phyloP scores from a whole-genome alignment of 2,888 invertebrate genomes.

The Agriopis aurantiaria region DNA sequence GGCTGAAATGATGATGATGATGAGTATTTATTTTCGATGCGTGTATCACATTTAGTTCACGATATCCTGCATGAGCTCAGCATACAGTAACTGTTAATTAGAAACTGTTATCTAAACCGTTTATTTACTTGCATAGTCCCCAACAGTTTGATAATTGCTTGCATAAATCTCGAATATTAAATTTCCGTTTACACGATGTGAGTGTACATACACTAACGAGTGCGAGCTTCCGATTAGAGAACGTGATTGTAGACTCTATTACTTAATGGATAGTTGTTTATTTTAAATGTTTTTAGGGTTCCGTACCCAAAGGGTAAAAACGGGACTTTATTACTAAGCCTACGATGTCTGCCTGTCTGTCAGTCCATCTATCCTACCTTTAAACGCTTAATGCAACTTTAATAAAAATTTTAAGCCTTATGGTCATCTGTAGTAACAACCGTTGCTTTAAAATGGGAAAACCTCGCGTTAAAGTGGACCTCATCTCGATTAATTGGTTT shows the following conservation, averaged over 20 bases:
- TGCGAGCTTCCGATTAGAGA: not conserved
- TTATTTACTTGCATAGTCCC: slow-evolving; percentile 31
- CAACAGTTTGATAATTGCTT: slow-evolving; percentile 34
- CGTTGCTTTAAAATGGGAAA: no score
- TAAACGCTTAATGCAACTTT: no score
- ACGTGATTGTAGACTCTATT: not conserved
- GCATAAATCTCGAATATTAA: slow-evolving; percentile 36
- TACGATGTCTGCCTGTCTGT: no score
- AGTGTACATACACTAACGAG: not conserved
- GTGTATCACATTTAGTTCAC: not conserved
- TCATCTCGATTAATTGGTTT: no score
- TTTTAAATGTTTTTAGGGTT: no score
- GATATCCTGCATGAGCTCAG: not conserved
- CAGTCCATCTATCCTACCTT: no score
- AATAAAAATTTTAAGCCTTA: no score
- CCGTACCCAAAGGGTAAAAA: no score
- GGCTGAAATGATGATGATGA: no score
- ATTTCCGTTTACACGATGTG: slow-evolving; percentile 29
- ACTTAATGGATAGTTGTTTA: not conserved
- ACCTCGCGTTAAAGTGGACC: no score
- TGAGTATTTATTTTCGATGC: not conserved
- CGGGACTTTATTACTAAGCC: no score
- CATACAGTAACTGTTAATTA: slow-evolving; percentile 27
- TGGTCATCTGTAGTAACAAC: no score
- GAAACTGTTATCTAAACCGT: slow-evolving; percentile 27